Evolutionary conservation across 1,140 invertebrate species (phyloP), one percentile per base, ranked within the genome.

Genomic region (Ooceraea biroi): DNA sequence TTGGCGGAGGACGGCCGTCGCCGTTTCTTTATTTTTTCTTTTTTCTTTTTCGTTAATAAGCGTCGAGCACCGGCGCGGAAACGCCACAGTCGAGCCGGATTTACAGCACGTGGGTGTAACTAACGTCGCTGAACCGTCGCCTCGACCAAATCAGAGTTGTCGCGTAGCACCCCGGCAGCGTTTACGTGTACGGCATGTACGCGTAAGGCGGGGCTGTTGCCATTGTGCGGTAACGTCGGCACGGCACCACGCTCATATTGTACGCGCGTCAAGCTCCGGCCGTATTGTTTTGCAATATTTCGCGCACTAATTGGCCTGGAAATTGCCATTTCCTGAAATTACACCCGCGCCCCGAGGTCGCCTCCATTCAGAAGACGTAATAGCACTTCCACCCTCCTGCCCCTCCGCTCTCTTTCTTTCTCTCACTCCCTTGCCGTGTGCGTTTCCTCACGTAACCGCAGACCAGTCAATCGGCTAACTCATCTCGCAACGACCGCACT

Each of bases 241-340:
- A 41, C 55, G 44, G 12, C 61, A 25, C 41, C 17, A 19, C 74
- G 19, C 82, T n/a, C 83, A 85, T 85, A 92, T 91, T 91, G 90
- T 88, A 63, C 69, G 41, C 69, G 66, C 85, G 84, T 86, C 89
- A 88, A 89, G 85, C 85, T 63, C 36, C 22, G 44, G 58, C 27
- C 58, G 78, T 83, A 92, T 92, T 92, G 90, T 92, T 92, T 91
- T 87, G 85, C 84, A 89, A 91, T 89, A 92, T 91, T 91, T 90
- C 87, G 85, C 82, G 84, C 89, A 83, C 89, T 92, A 92, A 92
- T 92, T 92, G 90, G 90, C 84, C 85, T 87, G 91, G 80, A 91
- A 91, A 92, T 91, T 83, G 69, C 74, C 82, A 86, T 88, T 88
- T 90, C 86, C 82, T 85, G 76, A 77, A 89, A 92, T 89, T 89